A percentile compares a stretch with the other conserved stretches of the same genome.
Evolutionary conservation across 2,797 vertebrate genomes (phyloP).

Genomic region (Smutsia gigantea): DNA sequence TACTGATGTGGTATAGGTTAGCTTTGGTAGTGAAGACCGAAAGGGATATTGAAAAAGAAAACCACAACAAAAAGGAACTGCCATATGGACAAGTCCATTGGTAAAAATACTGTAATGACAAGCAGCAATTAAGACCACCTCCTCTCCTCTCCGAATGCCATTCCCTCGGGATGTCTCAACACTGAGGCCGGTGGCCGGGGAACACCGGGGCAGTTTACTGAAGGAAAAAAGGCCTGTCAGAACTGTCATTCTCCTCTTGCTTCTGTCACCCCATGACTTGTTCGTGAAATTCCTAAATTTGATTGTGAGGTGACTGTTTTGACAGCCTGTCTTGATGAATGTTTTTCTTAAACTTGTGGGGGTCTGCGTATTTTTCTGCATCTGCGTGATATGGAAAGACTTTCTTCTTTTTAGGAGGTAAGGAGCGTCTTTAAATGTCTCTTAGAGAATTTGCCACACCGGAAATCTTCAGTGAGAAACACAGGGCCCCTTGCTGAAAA

Average conservation of each 20-base stretch:
- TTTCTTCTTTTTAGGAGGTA: slow-evolving; percentile 46
- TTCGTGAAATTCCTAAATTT: slow-evolving; percentile 74
- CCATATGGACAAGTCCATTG: slow-evolving; percentile 44
- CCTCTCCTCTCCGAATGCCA: not conserved
- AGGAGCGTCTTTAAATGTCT: slow-evolving; percentile 39
- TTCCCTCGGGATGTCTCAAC: not conserved
- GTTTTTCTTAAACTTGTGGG: slow-evolving; percentile 69
- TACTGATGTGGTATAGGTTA: slow-evolving; percentile 61
- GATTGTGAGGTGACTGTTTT: slow-evolving; percentile 72
- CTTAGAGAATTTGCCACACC: not conserved
- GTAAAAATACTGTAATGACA: slow-evolving; percentile 42
- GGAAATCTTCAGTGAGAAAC: not conserved
- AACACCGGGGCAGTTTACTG: not conserved
- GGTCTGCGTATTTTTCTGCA: slow-evolving; percentile 67
- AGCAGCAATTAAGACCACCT: not conserved
- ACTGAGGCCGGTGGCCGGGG: not conserved
- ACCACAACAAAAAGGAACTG: slow-evolving; percentile 18
- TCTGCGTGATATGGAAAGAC: slow-evolving; percentile 35
- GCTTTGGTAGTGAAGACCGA: slow-evolving; percentile 37
- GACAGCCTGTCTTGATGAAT: slow-evolving; percentile 70
- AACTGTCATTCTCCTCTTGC: slow-evolving; percentile 62
- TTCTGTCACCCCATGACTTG: slow-evolving; percentile 66
- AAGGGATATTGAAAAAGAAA: slow-evolving; percentile 56
- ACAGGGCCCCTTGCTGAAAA: not conserved
- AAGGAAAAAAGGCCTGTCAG: slow-evolving; percentile 14